Base-by-base conservation (phyloP, 2,888 invertebrate genomes). In the Cataglyphis cursor region DNA sequence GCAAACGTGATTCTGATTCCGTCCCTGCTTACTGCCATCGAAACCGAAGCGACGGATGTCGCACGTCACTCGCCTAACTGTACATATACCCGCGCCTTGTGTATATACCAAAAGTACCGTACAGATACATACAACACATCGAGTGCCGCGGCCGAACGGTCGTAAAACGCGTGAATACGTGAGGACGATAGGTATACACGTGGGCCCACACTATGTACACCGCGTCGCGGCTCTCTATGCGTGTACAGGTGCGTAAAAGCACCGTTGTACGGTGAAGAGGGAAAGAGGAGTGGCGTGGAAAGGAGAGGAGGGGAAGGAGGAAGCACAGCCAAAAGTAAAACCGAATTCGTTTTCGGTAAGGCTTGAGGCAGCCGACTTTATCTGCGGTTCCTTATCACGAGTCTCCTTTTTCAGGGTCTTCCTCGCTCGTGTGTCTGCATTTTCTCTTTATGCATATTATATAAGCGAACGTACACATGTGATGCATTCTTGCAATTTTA, bases 341-440 rank as follows among this genome's bases (percentile, higher is more conserved):
- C 94, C 91, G 93, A 94, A 94, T 94, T 94, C 94, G 92, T 93
- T 94, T 94, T 94, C 94, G 92, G 93, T 93, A 87, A 89, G 87
- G 88, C 90, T 89, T 85, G 84, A 85, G 80, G 85, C 80, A 65
- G 75, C 85, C 76, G 81, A 65, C 59, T 88, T 88, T 87, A 82
- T 87, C 89, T 83, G 41, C n/a, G 28, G 15, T 81, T 51, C 44
- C 78, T 86, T 84, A 81, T 84, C 83, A 81, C 59, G 18, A n/a
- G 54, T 24, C 75, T 84, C 83, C 59, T 51, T n/a, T 51, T 51
- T 70, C 70, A 44, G 78, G 73, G 10, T 59, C 44, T 59, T 80
- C 66, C 74, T 65, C 57, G 10, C 12, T 15, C 15, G 31, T 24
- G n/a, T 24, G 38, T 21, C 15, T 44, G 73, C 41, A 10, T 73